These are phyloP conservation scores for Thripadectes ignobilis DNA, from an alignment of 2,797 vertebrate species.

Conservation along the genomic window DNA sequence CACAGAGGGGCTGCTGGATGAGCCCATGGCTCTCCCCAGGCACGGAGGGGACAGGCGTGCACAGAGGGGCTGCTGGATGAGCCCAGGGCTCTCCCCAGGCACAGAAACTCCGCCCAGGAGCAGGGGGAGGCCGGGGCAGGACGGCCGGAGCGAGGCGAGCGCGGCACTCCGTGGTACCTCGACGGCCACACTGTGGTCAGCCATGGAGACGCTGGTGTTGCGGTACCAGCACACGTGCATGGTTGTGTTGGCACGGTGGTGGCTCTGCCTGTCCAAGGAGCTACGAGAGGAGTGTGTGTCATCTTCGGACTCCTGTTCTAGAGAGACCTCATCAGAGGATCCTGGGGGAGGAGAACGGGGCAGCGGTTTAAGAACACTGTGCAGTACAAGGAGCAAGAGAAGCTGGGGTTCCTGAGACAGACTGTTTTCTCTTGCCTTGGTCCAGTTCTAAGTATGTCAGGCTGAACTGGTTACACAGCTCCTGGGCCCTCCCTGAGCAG, in stretches of 20 bases:
- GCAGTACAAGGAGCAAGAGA: not conserved
- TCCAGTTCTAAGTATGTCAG: not conserved
- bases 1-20: fast-evolving
- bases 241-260: slow-evolving; percentile 91
- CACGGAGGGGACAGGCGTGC: not conserved
- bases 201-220: slow-evolving; percentile 94
- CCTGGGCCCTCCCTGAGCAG: not conserved
- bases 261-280: slow-evolving; percentile 88
- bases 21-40: not conserved
- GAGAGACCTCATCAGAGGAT: slow-evolving; percentile 86
- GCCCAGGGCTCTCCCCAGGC: not conserved
- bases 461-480: not conserved
- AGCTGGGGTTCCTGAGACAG: not conserved
- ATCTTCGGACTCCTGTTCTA: slow-evolving; percentile 92
- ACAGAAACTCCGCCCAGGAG: not conserved
- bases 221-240: slow-evolving; percentile 98
- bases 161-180: slow-evolving; percentile 83
- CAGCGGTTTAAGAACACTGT: slow-evolving; percentile 1
- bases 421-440: not conserved
- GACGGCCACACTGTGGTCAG: slow-evolving; percentile 91
- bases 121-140: not conserved
- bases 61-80: fast-evolving
- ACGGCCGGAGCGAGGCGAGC: not conserved
- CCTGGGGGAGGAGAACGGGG: slow-evolving; percentile 79
- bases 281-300: slow-evolving; percentile 83